These are phyloP conservation scores for Bubo blakistoni DNA, from an alignment of 2,113 vertebrate genomes.

Conservation along the genomic window DNA sequence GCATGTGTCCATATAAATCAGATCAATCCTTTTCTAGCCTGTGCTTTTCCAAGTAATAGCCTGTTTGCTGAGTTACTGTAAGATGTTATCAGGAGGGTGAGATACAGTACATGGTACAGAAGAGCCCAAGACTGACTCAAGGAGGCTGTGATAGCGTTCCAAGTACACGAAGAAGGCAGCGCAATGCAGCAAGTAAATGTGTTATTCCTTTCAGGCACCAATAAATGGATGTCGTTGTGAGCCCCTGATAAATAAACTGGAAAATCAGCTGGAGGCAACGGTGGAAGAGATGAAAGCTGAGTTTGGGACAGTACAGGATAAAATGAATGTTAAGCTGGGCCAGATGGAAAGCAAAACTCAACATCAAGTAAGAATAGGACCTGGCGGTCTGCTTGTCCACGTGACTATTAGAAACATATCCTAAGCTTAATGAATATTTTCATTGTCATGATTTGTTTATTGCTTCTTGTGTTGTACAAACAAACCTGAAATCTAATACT, in stretches of 20 bases:
- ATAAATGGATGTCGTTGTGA: constrained; percentile 95
- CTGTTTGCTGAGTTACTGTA: neutral
- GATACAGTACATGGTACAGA: neutral
- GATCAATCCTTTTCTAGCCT: neutral
- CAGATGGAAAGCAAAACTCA: constrained; percentile 89
- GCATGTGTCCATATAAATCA: neutral
- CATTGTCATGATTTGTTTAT: neutral
- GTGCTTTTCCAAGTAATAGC: neutral
- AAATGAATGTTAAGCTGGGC: constrained; percentile 91
- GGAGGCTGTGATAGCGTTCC: neutral
- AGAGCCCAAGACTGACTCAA: neutral
- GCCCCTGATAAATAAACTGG: constrained; percentile 91
- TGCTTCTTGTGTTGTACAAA: neutral
- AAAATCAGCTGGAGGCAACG: constrained; percentile 93
- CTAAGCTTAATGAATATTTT: neutral
- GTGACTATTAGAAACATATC: neutral
- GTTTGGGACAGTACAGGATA: constrained; percentile 87
- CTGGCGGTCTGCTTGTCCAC: neutral
- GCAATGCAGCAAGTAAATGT: neutral
- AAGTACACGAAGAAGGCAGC: neutral
- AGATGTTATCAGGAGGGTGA: neutral
- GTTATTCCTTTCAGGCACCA: constrained; percentile 79
- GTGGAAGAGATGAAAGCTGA: constrained; percentile 95
- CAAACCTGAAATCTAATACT: neutral
- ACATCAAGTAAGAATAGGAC: constrained; percentile 81